These are phyloP conservation scores for Nematopogon swammerdamellus DNA, from an alignment of 2,888 invertebrate genomes.

Conservation along the genomic window DNA sequence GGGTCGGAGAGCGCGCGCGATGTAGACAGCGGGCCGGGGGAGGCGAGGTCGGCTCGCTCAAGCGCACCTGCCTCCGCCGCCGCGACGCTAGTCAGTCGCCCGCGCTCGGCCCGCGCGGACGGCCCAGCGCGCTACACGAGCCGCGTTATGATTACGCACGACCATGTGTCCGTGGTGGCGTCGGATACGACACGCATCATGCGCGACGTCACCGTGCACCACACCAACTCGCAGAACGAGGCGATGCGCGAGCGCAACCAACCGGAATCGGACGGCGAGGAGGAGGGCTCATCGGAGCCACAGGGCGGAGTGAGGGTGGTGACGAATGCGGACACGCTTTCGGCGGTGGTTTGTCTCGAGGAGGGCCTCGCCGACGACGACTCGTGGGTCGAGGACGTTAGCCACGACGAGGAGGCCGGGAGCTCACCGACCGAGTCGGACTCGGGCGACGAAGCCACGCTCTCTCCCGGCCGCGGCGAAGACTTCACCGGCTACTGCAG, in stretches of 20 bases:
- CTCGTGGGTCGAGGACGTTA: slow-evolving; percentile 88
- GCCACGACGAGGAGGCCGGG: slow-evolving; percentile 69
- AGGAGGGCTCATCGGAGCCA: slow-evolving; percentile 48
- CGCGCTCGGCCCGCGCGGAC: slow-evolving; percentile 54
- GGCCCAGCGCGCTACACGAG: slow-evolving; percentile 75
- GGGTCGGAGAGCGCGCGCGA: slow-evolving; percentile 20
- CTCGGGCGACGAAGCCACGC: slow-evolving; percentile 65
- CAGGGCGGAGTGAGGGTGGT: slow-evolving; percentile 64
- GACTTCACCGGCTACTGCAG: slow-evolving; percentile 81
- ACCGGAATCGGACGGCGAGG: slow-evolving; percentile 30
- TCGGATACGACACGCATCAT: slow-evolving; percentile 72
- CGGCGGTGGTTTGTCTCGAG: slow-evolving; percentile 72
- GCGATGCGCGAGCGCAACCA: slow-evolving; percentile 27
- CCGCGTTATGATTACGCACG: slow-evolving; percentile 88
- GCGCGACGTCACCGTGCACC: slow-evolving; percentile 62
- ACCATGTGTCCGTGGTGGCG: slow-evolving; percentile 72
- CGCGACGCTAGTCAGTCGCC: slow-evolving; percentile 46
- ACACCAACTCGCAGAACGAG: slow-evolving; percentile 61
- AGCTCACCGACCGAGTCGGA: slow-evolving; percentile 67
- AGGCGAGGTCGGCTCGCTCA: slow-evolving; percentile 27
- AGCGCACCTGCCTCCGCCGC: slow-evolving; percentile 37
- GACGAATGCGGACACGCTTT: slow-evolving; percentile 67
- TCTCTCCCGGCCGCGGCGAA: slow-evolving; percentile 69
- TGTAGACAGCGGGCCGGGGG: slow-evolving; percentile 38
- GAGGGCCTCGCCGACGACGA: slow-evolving; percentile 88